Conservation (phyloP, 2,888 invertebrate genomes). For the Agrypnus murinus region DNA sequence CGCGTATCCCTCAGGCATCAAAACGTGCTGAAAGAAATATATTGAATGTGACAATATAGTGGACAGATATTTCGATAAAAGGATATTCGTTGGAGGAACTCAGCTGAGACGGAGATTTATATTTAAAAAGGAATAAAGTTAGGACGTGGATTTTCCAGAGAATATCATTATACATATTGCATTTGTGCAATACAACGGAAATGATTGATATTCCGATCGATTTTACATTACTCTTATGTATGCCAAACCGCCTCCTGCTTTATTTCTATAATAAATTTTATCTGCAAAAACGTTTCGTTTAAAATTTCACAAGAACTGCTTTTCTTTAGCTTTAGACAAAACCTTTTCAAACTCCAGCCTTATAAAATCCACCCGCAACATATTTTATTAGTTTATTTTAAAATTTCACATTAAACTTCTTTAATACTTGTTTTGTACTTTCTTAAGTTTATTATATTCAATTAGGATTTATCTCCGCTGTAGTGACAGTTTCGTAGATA, state of each 20-base stretch:
- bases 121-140: slow-evolving; percentile 38
- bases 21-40: slow-evolving; percentile 55
- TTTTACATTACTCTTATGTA: slow-evolving; percentile 21
- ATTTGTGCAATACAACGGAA: slow-evolving; percentile 22
- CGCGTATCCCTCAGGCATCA: slow-evolving; percentile 46
- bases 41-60: slow-evolving; percentile 58
- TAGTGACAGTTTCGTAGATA: no score
- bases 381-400: no score
- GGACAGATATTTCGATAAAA: slow-evolving; percentile 54
- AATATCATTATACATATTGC: slow-evolving; percentile 27
- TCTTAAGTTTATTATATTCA: no score
- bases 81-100: slow-evolving; percentile 39
- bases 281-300: not conserved
- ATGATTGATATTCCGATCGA: slow-evolving; percentile 26
- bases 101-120: slow-evolving; percentile 43
- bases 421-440: no score
- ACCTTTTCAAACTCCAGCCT: no score
- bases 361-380: no score
- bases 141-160: slow-evolving; percentile 22
- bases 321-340: no score
- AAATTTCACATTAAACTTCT: no score
- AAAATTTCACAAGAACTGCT: not conserved
- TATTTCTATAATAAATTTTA: not conserved
- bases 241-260: slow-evolving; percentile 4
- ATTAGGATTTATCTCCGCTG: no score